Conservation (phyloP, 2,113 vertebrate genomes). For the Diadophis punctatus region DNA sequence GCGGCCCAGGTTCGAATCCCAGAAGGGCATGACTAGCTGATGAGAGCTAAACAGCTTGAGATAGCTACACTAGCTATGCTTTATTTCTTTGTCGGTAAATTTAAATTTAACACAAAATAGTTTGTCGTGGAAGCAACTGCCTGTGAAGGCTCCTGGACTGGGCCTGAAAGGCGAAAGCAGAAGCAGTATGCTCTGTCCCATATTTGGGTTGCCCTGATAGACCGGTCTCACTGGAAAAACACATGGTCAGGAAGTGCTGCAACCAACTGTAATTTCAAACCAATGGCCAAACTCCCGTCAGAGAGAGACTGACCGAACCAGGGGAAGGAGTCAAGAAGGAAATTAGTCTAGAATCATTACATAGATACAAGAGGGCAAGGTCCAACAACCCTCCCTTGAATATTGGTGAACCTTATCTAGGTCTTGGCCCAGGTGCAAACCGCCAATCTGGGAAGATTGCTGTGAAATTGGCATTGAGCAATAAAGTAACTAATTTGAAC, state of each 20-base stretch:
- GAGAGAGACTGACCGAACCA: not conserved
- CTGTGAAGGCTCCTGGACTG: no score
- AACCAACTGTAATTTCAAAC: not conserved
- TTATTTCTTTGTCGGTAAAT: no score
- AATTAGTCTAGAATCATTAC: not conserved
- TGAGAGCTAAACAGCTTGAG: no score
- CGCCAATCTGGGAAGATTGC: not conserved
- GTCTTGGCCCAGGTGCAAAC: not conserved
- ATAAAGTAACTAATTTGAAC: not conserved
- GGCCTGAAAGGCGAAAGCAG: no score
- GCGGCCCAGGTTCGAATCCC: no score
- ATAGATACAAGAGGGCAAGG: not conserved
- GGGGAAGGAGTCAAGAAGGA: not conserved
- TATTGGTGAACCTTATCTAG: not conserved
- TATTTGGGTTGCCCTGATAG: no score
- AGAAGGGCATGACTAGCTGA: no score
- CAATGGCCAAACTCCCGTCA: not conserved
- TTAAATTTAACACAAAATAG: no score
- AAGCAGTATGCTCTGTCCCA: no score
- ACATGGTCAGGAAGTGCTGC: not conserved
- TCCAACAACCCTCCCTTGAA: not conserved
- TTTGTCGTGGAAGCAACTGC: no score
- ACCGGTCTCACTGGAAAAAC: no score
- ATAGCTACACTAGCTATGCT: no score
- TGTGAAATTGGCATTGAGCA: not conserved